Percentiles rank a stretch among this genome's conserved stretches.
phyloP scores from a whole-genome alignment of 2,888 invertebrate species.

The Bhutanitis thaidina region DNA sequence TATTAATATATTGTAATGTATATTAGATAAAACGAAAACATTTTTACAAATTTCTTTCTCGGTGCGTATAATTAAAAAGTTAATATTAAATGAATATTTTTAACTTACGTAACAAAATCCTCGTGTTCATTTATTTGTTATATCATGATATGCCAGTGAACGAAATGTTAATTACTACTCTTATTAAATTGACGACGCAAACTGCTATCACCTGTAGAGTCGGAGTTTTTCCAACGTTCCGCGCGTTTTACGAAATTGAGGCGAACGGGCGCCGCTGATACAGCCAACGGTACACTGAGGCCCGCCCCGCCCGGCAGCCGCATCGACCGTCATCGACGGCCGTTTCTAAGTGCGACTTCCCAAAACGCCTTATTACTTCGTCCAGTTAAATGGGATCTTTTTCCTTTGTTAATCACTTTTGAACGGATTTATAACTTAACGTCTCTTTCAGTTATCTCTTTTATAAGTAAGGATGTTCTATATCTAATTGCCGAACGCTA shows the following conservation, averaged over 20 bases:
- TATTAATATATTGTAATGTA: too few relatives aligned
- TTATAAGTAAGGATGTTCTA: too few relatives aligned
- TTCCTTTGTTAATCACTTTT: conserved; percentile 16
- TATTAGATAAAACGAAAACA: too few relatives aligned
- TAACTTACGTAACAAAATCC: not conserved
- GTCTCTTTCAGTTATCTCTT: not conserved
- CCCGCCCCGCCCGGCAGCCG: conserved; percentile 17
- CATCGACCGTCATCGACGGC: conserved; percentile 11
- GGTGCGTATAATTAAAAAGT: too few relatives aligned
- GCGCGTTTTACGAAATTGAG: conserved; percentile 1
- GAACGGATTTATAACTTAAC: not conserved
- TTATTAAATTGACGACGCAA: not conserved
- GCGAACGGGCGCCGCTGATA: conserved; percentile 11
- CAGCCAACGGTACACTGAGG: conserved; percentile 12
- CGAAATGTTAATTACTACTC: not conserved
- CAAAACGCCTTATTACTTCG: conserved; percentile 19
- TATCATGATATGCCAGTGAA: not conserved
- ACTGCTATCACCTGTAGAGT: conserved; percentile 15
- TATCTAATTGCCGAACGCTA: too few relatives aligned
- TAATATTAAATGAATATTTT: not conserved
- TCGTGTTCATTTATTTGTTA: not conserved
- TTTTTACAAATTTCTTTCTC: too few relatives aligned
- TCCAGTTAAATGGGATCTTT: conserved; percentile 1
- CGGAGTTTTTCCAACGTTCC: conserved; percentile 14
- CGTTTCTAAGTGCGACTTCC: conserved; percentile 16